Evolutionary conservation across 2,113 vertebrate species (phyloP).

Genomic region (Python bivittatus): DNA sequence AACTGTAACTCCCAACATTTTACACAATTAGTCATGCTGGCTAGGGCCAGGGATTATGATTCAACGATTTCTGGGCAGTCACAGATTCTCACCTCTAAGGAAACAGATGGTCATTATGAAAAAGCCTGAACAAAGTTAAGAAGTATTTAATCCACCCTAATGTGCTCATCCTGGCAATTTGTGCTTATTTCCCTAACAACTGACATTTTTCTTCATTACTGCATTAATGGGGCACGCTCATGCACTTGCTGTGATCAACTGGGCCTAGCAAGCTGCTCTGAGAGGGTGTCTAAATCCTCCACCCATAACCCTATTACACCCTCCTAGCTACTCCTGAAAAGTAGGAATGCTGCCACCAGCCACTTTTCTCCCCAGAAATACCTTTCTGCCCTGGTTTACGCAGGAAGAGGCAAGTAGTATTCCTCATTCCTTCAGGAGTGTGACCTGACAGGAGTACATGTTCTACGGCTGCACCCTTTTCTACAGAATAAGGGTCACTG

Average conservation of each 20-base stretch:
- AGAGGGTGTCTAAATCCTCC: not conserved
- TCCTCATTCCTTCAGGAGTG: not conserved
- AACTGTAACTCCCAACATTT: not conserved
- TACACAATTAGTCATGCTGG: not conserved
- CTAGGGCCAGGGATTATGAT: not conserved
- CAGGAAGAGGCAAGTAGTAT: not conserved
- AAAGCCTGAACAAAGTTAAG: not conserved
- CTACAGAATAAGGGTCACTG: not conserved
- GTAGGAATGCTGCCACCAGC: not conserved
- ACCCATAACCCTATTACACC: not conserved
- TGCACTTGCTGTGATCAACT: not conserved
- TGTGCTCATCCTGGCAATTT: not conserved
- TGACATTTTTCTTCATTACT: not conserved
- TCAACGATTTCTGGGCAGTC: not conserved
- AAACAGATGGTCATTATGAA: not conserved
- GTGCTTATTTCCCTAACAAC: not conserved
- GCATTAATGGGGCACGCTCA: not conserved
- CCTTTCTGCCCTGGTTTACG: not conserved
- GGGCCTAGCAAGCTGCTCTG: not conserved
- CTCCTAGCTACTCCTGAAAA: not conserved
- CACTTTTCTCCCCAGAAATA: not conserved
- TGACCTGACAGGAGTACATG: not conserved
- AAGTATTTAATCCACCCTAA: not conserved
- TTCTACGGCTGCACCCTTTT: not conserved
- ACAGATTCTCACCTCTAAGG: not conserved